Conservation (phyloP, 64 coral and sea anemone genomes). For the Trachythela sp. region DNA sequence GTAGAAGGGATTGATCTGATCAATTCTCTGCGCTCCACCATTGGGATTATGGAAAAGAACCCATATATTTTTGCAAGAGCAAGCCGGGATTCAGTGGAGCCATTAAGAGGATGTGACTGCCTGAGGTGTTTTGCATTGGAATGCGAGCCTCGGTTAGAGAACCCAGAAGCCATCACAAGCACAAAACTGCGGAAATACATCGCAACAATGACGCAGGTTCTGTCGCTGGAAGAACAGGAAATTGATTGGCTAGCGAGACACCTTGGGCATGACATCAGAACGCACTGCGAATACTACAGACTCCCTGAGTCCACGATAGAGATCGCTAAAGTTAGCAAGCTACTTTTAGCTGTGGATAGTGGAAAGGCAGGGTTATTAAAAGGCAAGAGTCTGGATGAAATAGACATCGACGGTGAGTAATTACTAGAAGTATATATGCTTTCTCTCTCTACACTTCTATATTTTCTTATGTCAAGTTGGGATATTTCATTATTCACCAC, state of each 20-base stretch:
- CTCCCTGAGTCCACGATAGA: neutral
- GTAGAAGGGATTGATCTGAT: neutral
- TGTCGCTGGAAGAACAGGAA: neutral
- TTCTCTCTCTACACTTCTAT: too few species aligned
- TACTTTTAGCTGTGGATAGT: neutral
- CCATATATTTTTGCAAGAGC: neutral
- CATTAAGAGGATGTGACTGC: neutral
- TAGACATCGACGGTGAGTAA: neutral
- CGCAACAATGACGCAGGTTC: neutral
- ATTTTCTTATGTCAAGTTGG: too few species aligned
- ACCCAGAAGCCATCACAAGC: neutral
- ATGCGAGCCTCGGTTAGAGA: neutral
- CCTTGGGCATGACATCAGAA: neutral
- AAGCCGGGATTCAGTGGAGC: neutral
- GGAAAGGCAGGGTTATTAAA: neutral
- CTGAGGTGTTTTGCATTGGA: neutral
- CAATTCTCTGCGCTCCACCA: neutral
- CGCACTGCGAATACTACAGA: neutral
- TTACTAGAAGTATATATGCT: too few species aligned
- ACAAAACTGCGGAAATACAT: constrained; percentile 22
- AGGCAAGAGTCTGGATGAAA: neutral
- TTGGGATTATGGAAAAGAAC: neutral
- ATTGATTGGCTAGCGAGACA: neutral
- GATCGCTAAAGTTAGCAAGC: constrained; percentile 2
- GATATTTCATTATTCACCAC: too few species aligned